phyloP scores from a whole-genome alignment of 2,888 invertebrate genomes.

The Ormyrus nitidulus region DNA sequence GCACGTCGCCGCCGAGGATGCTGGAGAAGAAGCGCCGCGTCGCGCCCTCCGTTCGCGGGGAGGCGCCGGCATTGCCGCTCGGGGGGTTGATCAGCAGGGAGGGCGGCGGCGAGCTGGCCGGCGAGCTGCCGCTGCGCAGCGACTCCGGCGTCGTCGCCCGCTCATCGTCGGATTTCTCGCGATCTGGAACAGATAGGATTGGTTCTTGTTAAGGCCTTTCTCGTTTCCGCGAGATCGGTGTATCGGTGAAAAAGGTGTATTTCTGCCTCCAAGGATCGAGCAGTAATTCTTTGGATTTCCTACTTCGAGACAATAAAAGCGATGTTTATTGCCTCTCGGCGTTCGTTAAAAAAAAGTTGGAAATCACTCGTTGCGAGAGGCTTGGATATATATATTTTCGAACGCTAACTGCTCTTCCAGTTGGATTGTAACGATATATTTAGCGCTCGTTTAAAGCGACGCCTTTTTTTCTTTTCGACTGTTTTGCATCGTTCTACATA shows the following conservation, averaged over 20 bases:
- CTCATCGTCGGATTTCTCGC: constrained; percentile 74
- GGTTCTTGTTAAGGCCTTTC: not conserved
- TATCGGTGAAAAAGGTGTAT: no score
- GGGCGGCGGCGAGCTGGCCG: constrained; percentile 69
- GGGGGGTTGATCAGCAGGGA: not conserved
- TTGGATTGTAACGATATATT: no score
- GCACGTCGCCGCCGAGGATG: constrained; percentile 87
- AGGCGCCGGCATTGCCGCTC: constrained; percentile 45
- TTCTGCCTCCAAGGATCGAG: no score
- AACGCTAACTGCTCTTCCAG: no score
- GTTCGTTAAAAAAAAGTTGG: no score
- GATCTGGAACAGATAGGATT: constrained; percentile 65
- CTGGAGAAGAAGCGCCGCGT: constrained; percentile 86
- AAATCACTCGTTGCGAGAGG: no score
- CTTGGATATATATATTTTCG: no score
- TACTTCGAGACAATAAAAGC: not conserved
- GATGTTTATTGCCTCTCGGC: not conserved
- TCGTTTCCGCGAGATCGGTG: no score
- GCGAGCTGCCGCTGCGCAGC: constrained; percentile 69
- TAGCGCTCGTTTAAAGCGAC: no score
- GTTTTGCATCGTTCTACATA: not conserved
- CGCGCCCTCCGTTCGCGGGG: constrained; percentile 61
- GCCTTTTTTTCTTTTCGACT: not conserved
- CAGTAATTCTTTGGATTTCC: no score
- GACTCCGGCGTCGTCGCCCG: constrained; percentile 73